Conservation (phyloP, 2,888 invertebrate genomes). For the Theodoxus fluviatilis region DNA sequence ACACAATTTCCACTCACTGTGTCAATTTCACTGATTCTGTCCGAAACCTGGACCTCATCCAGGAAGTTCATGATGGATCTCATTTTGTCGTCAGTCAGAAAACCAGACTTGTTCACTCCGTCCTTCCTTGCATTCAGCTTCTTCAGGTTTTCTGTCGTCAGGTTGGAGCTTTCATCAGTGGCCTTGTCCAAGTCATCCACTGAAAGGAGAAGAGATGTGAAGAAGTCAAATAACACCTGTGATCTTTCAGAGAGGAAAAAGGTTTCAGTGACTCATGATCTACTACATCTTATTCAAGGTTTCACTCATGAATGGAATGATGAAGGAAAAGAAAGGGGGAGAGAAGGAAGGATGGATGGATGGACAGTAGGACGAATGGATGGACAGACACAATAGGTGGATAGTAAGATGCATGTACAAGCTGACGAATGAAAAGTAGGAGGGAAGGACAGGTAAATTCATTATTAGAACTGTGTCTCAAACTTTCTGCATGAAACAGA, state of each 20-base stretch:
- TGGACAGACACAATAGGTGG: too few species aligned
- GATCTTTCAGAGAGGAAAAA: not conserved
- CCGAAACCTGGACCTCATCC: constrained; percentile 62
- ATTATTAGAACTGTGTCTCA: too few species aligned
- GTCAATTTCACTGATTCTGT: constrained; percentile 59
- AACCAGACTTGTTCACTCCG: constrained; percentile 47
- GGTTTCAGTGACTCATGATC: not conserved
- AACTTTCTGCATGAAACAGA: too few species aligned
- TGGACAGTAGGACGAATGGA: too few species aligned
- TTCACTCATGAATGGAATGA: too few species aligned
- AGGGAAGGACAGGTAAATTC: too few species aligned
- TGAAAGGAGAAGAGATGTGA: constrained; percentile 30
- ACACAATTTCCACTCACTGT: constrained; percentile 41
- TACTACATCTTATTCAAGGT: not conserved
- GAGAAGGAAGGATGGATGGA: too few species aligned
- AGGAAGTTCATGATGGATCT: constrained; percentile 63
- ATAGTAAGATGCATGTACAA: too few species aligned
- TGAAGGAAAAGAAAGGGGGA: too few species aligned
- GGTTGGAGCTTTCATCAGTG: constrained; percentile 38
- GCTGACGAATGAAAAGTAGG: too few species aligned
- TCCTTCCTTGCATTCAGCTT: constrained; percentile 48
- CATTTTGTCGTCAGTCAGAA: constrained; percentile 60
- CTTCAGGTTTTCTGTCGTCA: constrained; percentile 56
- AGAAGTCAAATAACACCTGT: not conserved
- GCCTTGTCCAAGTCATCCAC: constrained; percentile 56